Evolutionary conservation across 2,113 vertebrate species (phyloP), one percentile per base, ranked within the genome.

Genomic region (Furnarius figulus): DNA sequence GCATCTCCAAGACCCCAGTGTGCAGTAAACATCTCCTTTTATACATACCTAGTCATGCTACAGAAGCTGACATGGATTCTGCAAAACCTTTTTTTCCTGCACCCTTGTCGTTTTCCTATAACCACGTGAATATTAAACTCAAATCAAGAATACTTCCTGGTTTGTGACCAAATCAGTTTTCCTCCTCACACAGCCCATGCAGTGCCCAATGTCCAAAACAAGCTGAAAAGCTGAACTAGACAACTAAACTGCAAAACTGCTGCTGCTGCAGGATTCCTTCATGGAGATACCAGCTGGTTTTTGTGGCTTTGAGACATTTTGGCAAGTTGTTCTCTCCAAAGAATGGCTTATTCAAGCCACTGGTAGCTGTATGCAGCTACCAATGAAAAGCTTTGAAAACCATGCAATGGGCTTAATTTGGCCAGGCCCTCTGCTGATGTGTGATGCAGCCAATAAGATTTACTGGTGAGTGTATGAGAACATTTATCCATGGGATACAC

Each of bases 51-150:
- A 47, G 25, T 23, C 23, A 59, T 14, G 12, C 27, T 18, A 11
- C 8, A 65, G 33, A 77, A 72, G 35, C 33, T 76, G 80, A 44
- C 2, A 6, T 0, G 3, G 46, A 62, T 40, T 47, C 70, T 53
- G 31, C 35, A 66, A 18, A 49, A n/a, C 24, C 7, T 28, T 12
- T 37, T 70, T 56, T 50, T 40, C 46, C 42, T 52, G 28, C 3
- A 13, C 14, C 21, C 22, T 31, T 3, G 0, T 1, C 30, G 25
- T 12, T n/a, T 23, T 46, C 27, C 70, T 27, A 7, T 11, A 52
- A 31, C 6, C 25, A 24, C 0, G 0, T 1, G 3, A 5, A 8
- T 12, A 31, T 27, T 40, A 33, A 40, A 58, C n/a, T 53, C 18
- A 75, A 22, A 21, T 11, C 10, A 5, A 19, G 15, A 82, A 23